phyloP scores from a whole-genome alignment of 2,113 vertebrate genomes.

The Proteles cristata region DNA sequence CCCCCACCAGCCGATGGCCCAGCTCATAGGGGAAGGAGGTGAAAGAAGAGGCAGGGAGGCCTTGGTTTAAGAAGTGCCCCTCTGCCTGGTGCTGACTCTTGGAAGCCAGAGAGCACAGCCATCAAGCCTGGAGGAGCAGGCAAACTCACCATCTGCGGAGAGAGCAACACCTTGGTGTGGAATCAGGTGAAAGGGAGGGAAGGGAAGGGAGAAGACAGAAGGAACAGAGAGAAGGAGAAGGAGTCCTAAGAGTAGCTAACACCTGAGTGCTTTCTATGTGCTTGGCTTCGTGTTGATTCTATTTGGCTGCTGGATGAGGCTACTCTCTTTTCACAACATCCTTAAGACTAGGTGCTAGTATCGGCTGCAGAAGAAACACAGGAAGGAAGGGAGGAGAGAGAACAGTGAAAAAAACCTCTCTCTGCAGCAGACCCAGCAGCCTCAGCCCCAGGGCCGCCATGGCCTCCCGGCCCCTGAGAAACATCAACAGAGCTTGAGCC shows the following conservation, averaged over 20 bases:
- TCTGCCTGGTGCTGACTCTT: background rate
- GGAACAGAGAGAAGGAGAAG: background rate
- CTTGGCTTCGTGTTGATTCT: background rate
- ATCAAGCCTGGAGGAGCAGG: background rate
- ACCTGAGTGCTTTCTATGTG: background rate
- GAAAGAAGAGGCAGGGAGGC: background rate
- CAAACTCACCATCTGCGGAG: background rate
- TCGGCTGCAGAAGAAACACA: background rate
- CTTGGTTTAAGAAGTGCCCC: background rate
- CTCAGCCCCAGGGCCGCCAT: rapidly evolving
- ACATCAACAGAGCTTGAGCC: background rate
- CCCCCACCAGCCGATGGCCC: background rate
- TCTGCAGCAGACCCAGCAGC: background rate
- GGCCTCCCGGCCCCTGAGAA: background rate
- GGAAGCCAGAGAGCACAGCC: background rate
- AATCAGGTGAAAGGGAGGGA: background rate
- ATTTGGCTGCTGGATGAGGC: background rate
- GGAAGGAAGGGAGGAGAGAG: background rate
- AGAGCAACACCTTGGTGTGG: rapidly evolving
- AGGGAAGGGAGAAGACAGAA: background rate
- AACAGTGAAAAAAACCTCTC: too few relatives aligned
- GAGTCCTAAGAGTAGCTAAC: rapidly evolving
- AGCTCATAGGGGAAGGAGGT: background rate
- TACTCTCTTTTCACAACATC: background rate
- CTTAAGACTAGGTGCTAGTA: background rate